Evolutionary conservation across 2,797 vertebrate genomes (phyloP).

Genomic region (Chloroceryle amazona): DNA sequence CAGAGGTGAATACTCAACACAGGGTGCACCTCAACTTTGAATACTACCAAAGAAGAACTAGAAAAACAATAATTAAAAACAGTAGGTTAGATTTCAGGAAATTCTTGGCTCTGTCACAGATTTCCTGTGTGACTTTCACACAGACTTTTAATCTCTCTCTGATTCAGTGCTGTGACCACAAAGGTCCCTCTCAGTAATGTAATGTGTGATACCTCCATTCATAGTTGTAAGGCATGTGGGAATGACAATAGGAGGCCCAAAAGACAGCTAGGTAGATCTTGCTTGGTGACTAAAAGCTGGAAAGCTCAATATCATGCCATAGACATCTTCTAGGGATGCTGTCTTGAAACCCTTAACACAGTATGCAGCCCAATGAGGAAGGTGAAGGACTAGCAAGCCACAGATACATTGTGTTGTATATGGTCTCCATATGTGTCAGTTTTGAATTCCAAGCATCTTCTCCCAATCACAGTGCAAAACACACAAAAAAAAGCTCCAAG

Average conservation of each 20-base stretch:
- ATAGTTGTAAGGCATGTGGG: background rate
- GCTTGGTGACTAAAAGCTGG: background rate
- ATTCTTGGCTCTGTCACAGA: slow-evolving; percentile 43
- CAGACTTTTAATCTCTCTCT: slow-evolving; percentile 13
- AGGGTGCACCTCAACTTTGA: background rate
- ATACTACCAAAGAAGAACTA: background rate
- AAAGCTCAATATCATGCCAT: background rate
- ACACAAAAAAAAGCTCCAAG: background rate
- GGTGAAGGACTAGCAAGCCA: rapidly evolving
- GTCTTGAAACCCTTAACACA: background rate
- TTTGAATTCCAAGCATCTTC: background rate
- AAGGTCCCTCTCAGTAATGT: background rate
- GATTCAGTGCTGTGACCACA: background rate
- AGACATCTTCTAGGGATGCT: background rate
- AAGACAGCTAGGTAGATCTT: background rate
- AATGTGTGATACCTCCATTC: background rate
- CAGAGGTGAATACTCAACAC: background rate
- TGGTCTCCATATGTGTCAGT: slow-evolving; percentile 9
- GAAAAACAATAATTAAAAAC: slow-evolving; percentile 33
- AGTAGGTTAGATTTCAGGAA: slow-evolving; percentile 29
- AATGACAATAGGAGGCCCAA: background rate
- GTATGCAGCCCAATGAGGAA: background rate
- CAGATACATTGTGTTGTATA: background rate
- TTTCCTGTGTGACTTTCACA: slow-evolving; percentile 42
- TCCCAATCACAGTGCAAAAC: background rate